A percentile compares a stretch with the other conserved stretches of the same genome.
These are phyloP conservation scores for Syngnathus floridae DNA, from an alignment of 2,113 vertebrate species.

Conservation along the genomic window DNA sequence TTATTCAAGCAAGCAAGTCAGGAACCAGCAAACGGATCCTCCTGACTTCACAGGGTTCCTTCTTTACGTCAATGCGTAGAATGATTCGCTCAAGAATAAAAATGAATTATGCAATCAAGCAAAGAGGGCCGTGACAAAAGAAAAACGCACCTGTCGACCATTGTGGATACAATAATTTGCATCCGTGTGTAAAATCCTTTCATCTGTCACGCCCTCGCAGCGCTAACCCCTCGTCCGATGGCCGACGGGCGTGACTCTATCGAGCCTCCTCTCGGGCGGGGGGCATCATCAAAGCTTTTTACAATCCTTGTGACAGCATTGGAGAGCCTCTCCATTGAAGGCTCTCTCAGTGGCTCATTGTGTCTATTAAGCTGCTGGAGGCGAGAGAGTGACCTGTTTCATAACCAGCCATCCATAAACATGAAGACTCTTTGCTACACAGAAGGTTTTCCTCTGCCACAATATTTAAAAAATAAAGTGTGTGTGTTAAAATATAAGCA, in stretches of 20 bases:
- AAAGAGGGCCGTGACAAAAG: conserved; percentile 6
- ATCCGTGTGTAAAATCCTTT: conserved; percentile 31
- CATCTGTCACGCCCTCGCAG: conserved; percentile 34
- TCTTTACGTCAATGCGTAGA: conserved; percentile 7
- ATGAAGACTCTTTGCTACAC: conserved; percentile 12
- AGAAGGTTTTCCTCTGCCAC: background rate
- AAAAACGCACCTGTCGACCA: conserved; percentile 22
- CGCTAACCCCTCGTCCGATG: conserved; percentile 24
- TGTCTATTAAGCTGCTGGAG: conserved; percentile 28
- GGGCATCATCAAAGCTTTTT: conserved; percentile 44
- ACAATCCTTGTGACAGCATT: conserved; percentile 31
- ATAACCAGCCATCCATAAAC: conserved; percentile 45
- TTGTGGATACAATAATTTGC: conserved; percentile 34
- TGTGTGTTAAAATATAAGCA: background rate
- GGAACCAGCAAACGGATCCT: background rate
- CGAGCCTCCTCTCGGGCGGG: conserved; percentile 16
- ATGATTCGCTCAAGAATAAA: background rate
- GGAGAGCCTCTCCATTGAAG: conserved; percentile 38
- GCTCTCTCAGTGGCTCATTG: conserved; percentile 26
- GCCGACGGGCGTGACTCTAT: conserved; percentile 36
- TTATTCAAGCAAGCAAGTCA: background rate
- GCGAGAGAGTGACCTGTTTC: conserved; percentile 42
- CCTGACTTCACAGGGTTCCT: background rate
- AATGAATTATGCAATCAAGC: conserved; percentile 6
- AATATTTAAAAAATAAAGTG: background rate